Evolutionary conservation across 1,140 invertebrate species (phyloP).

Genomic region (Lasioglossum albipes): DNA sequence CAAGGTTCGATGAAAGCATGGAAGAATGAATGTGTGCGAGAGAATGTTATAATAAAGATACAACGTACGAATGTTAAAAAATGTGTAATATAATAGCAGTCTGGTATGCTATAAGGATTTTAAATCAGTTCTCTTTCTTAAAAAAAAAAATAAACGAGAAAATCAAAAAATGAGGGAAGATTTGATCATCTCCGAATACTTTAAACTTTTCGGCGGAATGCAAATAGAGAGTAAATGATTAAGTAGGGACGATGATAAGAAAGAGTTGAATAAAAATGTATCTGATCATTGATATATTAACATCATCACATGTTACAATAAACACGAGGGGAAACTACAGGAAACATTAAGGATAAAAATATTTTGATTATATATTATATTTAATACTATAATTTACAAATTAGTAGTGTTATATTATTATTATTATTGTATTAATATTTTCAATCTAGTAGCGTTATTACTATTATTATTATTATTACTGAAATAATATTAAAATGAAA

Average conservation of each 20-base stretch:
- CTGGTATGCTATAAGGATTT: constrained; percentile 63
- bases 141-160: constrained; percentile 32
- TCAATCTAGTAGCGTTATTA: constrained; percentile 72
- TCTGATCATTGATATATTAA: constrained; percentile 33
- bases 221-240: constrained; percentile 47
- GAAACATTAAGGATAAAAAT: constrained; percentile 68
- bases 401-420: constrained; percentile 74
- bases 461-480: constrained; percentile 61
- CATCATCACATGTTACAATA: constrained; percentile 48
- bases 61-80: constrained; percentile 47
- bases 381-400: constrained; percentile 77
- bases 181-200: constrained; percentile 53
- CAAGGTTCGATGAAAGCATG: constrained; percentile 30
- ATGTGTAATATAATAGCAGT: constrained; percentile 51
- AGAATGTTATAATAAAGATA: constrained; percentile 49
- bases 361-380: constrained; percentile 78
- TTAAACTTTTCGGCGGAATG: constrained; percentile 63
- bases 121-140: constrained; percentile 51
- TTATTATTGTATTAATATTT: constrained; percentile 75
- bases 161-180: constrained; percentile 33
- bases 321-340: constrained; percentile 54
- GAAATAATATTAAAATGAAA: constrained; percentile 63
- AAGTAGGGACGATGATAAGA: constrained; percentile 18
- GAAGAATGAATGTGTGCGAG: constrained; percentile 58
- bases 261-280: constrained; percentile 4